Conservation (phyloP, 2,797 vertebrate species). For the Falco novaeseelandiae region DNA sequence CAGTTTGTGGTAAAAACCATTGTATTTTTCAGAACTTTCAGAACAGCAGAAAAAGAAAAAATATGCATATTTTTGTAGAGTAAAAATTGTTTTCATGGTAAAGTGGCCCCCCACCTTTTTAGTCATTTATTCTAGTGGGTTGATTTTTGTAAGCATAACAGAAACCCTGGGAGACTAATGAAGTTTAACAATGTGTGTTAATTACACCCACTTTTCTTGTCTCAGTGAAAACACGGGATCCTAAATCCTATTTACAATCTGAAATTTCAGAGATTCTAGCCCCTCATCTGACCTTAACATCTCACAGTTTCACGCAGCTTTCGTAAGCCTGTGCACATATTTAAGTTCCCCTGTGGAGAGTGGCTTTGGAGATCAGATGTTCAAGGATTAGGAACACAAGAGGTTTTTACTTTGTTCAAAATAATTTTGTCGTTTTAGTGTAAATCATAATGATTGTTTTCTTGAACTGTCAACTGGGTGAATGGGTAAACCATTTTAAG, state of each 20-base stretch:
- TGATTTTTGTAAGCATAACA: slow-evolving; percentile 68
- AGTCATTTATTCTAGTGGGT: slow-evolving; percentile 50
- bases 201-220: slow-evolving; percentile 69
- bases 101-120: slow-evolving; percentile 26
- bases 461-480: background rate
- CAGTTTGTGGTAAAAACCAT: background rate
- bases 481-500: background rate
- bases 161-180: slow-evolving; percentile 71
- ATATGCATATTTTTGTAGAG: background rate
- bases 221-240: slow-evolving; percentile 57
- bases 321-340: slow-evolving; percentile 13
- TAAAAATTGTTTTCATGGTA: background rate
- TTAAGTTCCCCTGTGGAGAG: slow-evolving; percentile 34
- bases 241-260: slow-evolving; percentile 69
- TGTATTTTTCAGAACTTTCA: background rate
- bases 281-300: slow-evolving; percentile 34
- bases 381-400: background rate
- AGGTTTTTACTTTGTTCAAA: background rate
- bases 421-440: background rate
- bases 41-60: background rate
- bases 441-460: slow-evolving; percentile 26
- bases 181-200: slow-evolving; percentile 71
- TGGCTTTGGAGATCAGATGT: slow-evolving; percentile 5
- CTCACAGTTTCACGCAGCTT: slow-evolving; percentile 28
- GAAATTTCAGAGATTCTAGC: slow-evolving; percentile 53